Base-by-base conservation (phyloP, 1,140 invertebrate species). In the Scaptomyza montana region DNA sequence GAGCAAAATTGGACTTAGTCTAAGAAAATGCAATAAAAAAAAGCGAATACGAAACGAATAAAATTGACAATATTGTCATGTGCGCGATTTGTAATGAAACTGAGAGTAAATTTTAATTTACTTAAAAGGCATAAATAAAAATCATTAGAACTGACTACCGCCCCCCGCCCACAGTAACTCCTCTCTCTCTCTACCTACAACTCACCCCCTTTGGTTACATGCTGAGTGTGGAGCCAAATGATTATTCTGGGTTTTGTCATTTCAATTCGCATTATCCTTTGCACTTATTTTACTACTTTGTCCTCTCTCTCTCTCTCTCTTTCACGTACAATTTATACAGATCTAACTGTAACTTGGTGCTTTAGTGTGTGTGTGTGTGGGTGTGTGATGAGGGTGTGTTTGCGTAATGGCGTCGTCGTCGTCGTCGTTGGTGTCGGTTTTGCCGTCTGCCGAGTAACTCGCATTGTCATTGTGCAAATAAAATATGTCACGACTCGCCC, bases 191-290 rank as follows among this genome's bases (percentile, higher is more conserved):
- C 21, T 25, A 16, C 16, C 21, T 1, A 9, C 8, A 36, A 9
- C 47, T 10, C 2, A 12, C 10, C 49, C 25, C 13, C 43, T 7
- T 39, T 53, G 0, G 21, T 19, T 55, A 28, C 28, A 56, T 55
- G 50, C 41, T 45, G 82, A 72, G 82, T 78, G 74, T 78, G 81
- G 70, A 87, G 74, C 81, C 86, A 90, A 89, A 89, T 90, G 87
- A 89, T 90, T 90, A 90, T 90, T 84, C 80, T 66, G 84, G 82
- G 89, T 90, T 89, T 89, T 89, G 89, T 90, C 89, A 90, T 90
- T 90, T 85, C 89, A 77, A 90, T 90, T 90, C 89, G 82, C 89
- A 90, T 90, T 90, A 90, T 90, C 89, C 89, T 85, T 80, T 84
- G 89, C 89, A 90, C 89, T 90, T 85, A 87, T 89, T 87, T 89